Conservation (phyloP, 2,888 invertebrate species). For the Podotricha telesiphe region DNA sequence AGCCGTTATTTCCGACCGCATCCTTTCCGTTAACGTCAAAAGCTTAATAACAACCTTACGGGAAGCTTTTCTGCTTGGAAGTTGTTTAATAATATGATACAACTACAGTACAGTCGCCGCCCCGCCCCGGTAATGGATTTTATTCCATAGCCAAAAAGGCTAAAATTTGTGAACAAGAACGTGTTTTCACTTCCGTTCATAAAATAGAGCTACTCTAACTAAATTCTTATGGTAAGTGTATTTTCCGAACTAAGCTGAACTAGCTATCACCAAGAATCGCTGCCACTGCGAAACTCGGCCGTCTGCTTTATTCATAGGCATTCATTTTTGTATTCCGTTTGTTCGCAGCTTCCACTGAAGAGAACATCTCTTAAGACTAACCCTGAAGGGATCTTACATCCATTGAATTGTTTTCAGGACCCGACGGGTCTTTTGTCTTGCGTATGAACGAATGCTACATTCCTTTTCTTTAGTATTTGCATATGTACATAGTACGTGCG, state of each 20-base stretch:
- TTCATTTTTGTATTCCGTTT: conserved; percentile 15
- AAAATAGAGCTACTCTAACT: too few species aligned
- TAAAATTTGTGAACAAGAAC: too few species aligned
- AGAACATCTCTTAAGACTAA: conserved; percentile 38
- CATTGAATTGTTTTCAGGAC: conserved; percentile 39
- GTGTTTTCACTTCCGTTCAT: too few species aligned
- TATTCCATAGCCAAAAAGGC: too few species aligned
- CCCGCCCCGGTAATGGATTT: too few species aligned
- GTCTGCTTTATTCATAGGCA: not conserved
- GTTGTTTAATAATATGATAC: not conserved
- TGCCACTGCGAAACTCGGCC: not conserved
- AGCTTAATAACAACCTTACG: not conserved
- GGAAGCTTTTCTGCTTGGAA: not conserved
- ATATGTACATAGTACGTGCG: not conserved
- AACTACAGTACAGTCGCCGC: not conserved
- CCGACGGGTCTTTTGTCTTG: conserved; percentile 31
- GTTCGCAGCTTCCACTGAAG: conserved; percentile 22
- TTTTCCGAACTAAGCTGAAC: too few species aligned
- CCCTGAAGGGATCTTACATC: conserved; percentile 37
- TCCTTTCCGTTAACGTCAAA: not conserved
- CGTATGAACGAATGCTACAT: conserved; percentile 20
- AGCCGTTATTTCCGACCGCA: not conserved
- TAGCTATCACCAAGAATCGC: too few species aligned
- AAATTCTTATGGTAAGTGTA: too few species aligned
- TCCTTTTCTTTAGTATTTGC: conserved; percentile 25